Evolutionary conservation across 2,888 invertebrate genomes (phyloP).

Genomic region (Oasisia sp.): DNA sequence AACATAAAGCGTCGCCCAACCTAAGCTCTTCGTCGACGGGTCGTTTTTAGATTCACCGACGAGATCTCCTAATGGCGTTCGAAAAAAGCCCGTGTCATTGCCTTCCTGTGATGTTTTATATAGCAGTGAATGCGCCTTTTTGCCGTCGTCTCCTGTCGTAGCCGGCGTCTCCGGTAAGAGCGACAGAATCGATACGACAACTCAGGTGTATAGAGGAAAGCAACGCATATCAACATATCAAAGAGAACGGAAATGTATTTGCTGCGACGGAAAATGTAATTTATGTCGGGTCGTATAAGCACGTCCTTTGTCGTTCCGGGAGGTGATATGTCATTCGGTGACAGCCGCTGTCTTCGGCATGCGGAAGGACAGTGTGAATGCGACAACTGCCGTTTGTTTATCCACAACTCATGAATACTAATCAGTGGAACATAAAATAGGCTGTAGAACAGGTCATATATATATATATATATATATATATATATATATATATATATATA

Average conservation of each 20-base stretch:
- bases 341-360: background rate
- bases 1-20: background rate
- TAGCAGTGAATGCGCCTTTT: background rate
- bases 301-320: background rate
- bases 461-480: background rate
- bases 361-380: background rate
- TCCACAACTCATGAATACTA: background rate
- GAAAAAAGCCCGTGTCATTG: background rate
- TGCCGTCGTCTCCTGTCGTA: background rate
- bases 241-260: background rate
- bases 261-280: background rate
- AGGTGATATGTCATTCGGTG: background rate
- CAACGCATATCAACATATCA: background rate
- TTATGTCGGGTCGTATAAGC: background rate
- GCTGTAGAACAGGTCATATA: background rate
- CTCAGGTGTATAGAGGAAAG: background rate
- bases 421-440: background rate
- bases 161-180: background rate
- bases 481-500: too few species aligned
- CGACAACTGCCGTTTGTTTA: background rate
- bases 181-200: background rate
- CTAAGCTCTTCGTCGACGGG: background rate
- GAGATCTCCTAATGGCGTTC: background rate
- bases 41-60: background rate
- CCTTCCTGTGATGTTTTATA: conserved; percentile 1